phyloP scores from a whole-genome alignment of 2,888 invertebrate species.

The Scaeva pyrastri region DNA sequence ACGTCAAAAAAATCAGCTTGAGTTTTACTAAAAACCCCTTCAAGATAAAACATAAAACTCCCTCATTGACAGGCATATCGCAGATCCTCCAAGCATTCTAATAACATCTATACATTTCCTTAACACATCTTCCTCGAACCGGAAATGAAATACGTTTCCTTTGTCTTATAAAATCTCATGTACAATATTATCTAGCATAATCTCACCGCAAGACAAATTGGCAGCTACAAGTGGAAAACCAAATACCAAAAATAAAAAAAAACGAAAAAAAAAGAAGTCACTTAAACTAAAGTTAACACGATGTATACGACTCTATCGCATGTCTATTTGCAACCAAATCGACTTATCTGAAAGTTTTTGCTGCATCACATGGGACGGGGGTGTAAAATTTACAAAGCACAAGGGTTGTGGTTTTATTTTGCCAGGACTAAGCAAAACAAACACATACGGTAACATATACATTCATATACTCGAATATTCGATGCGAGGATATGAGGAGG shows the following conservation, averaged over 20 bases:
- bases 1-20: no score
- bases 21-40: no score
- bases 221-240: slow-evolving; percentile 7
- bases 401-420: slow-evolving; percentile 32
- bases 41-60: not conserved
- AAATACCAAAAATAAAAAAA: no score
- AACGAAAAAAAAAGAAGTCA: slow-evolving; percentile 49
- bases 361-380: slow-evolving; percentile 59
- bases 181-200: slow-evolving; percentile 9
- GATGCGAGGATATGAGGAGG: no score
- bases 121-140: not conserved
- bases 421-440: not conserved
- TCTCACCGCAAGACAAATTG: slow-evolving; percentile 7
- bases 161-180: not conserved
- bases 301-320: slow-evolving; percentile 34
- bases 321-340: slow-evolving; percentile 59
- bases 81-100: not conserved
- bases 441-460: not conserved
- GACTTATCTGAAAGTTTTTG: slow-evolving; percentile 62
- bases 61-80: not conserved
- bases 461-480: no score
- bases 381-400: slow-evolving; percentile 34
- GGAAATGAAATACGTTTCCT: not conserved
- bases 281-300: slow-evolving; percentile 58
- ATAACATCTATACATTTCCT: not conserved